Evolutionary conservation across 2,113 vertebrate genomes (phyloP).

Genomic region (Bos indicus): DNA sequence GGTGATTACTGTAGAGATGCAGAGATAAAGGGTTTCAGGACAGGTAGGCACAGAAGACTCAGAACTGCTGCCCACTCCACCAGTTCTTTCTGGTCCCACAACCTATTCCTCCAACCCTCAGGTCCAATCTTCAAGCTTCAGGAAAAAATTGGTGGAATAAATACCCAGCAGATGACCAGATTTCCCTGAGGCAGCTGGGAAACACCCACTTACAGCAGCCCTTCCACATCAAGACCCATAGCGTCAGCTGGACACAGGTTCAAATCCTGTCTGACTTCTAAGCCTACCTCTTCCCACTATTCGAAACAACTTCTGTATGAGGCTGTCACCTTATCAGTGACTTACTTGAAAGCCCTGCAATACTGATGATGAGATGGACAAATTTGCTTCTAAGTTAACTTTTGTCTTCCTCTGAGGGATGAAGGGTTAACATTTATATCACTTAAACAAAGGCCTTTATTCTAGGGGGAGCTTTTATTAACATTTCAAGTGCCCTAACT

Average conservation of each 20-base stretch:
- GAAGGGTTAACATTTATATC: not conserved
- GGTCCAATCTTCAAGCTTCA: not conserved
- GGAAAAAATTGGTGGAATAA: not conserved
- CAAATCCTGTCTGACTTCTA: not conserved
- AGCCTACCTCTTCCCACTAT: not conserved
- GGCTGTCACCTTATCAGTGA: not conserved
- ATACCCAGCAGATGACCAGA: not conserved
- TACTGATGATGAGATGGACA: not conserved
- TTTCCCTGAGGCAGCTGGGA: not conserved
- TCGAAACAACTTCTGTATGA: not conserved
- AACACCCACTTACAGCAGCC: not conserved
- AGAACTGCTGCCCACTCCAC: not conserved
- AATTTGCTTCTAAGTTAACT: not conserved
- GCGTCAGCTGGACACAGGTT: not conserved
- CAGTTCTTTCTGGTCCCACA: not conserved
- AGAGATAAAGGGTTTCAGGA: not conserved
- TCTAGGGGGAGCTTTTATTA: not conserved
- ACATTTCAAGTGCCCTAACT: not conserved
- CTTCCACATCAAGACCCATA: not conserved
- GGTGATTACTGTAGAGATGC: not conserved
- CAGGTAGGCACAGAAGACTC: not conserved
- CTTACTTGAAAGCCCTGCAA: not conserved
- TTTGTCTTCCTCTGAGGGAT: not conserved
- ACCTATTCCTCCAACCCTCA: not conserved
- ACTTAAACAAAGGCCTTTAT: not conserved